Evolutionary conservation across 2,888 invertebrate genomes (phyloP).

Genomic region (Asteroscopus sphinx): DNA sequence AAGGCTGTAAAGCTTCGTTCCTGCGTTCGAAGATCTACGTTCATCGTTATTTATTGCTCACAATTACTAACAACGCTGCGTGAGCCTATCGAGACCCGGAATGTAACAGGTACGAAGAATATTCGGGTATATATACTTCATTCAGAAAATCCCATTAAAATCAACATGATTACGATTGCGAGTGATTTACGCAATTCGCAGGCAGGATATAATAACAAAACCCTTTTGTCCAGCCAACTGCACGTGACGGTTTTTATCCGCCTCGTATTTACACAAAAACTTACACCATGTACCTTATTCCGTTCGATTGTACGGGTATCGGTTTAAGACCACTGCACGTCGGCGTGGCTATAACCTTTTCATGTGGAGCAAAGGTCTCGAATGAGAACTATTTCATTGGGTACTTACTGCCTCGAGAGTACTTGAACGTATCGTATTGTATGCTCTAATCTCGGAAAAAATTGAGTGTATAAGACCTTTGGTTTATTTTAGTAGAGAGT

Average conservation of each 20-base stretch:
- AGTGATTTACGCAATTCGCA: too few species aligned
- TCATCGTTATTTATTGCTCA: too few species aligned
- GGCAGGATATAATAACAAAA: constrained; percentile 13
- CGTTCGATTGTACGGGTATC: constrained; percentile 32
- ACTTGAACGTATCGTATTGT: constrained; percentile 8
- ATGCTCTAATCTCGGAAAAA: constrained; percentile 21
- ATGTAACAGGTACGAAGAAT: too few species aligned
- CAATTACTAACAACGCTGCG: too few species aligned
- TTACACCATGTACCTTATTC: constrained; percentile 31
- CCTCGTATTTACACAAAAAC: constrained; percentile 33
- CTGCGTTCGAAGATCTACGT: too few species aligned
- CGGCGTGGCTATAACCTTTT: constrained; percentile 23
- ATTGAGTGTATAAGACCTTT: constrained; percentile 10
- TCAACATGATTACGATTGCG: too few species aligned
- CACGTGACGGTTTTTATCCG: constrained; percentile 32
- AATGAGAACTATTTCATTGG: constrained; percentile 16
- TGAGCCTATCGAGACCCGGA: too few species aligned
- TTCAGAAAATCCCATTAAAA: too few species aligned
- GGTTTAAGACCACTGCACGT: constrained; percentile 23
- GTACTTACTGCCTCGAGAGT: constrained; percentile 26
- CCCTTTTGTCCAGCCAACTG: constrained; percentile 29
- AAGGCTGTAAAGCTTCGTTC: too few species aligned
- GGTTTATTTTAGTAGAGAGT: too few species aligned
- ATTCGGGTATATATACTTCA: too few species aligned
- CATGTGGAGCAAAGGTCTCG: constrained; percentile 19